These are phyloP conservation scores for Aethina tumida DNA, from an alignment of 1,140 invertebrate species.

Conservation along the genomic window DNA sequence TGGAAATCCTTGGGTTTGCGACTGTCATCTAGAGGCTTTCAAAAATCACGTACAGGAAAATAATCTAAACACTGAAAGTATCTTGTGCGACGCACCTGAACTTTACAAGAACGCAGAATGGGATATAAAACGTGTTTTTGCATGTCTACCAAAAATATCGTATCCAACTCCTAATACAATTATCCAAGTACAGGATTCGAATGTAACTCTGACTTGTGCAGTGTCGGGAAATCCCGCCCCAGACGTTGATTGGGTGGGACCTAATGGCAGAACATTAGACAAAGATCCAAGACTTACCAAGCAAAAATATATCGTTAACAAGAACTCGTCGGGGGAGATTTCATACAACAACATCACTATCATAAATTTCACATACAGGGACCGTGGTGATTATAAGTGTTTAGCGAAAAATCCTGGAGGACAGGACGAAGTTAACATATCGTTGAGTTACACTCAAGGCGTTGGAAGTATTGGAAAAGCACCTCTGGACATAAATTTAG, in stretches of 20 bases:
- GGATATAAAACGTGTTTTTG: constrained; percentile 65
- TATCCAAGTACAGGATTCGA: constrained; percentile 50
- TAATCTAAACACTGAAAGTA: constrained; percentile 61
- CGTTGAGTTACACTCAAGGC: constrained; percentile 41
- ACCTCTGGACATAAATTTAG: constrained; percentile 24
- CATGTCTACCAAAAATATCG: constrained; percentile 68
- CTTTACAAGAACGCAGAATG: constrained; percentile 55
- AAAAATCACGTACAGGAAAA: constrained; percentile 61
- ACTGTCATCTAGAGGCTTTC: constrained; percentile 71
- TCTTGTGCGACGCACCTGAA: constrained; percentile 57
- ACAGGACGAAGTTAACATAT: constrained; percentile 61
- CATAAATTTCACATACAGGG: constrained; percentile 53
- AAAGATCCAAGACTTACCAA: constrained; percentile 44
- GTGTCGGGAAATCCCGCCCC: constrained; percentile 67
- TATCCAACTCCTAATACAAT: constrained; percentile 42
- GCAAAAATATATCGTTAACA: constrained; percentile 41
- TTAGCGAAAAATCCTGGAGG: constrained; percentile 78
- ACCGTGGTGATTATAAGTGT: constrained; percentile 83
- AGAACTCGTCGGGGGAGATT: constrained; percentile 35
- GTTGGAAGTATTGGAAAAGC: constrained; percentile 36
- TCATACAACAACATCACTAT: constrained; percentile 73
- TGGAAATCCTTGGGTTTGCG: constrained; percentile 81
- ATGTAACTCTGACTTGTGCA: constrained; percentile 66
- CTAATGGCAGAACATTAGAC: constrained; percentile 54
- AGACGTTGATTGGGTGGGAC: constrained; percentile 62